Percentiles rank a stretch among this genome's conserved stretches.
Conservation (phyloP, 2,888 invertebrate genomes). For the Tipula unca region DNA sequence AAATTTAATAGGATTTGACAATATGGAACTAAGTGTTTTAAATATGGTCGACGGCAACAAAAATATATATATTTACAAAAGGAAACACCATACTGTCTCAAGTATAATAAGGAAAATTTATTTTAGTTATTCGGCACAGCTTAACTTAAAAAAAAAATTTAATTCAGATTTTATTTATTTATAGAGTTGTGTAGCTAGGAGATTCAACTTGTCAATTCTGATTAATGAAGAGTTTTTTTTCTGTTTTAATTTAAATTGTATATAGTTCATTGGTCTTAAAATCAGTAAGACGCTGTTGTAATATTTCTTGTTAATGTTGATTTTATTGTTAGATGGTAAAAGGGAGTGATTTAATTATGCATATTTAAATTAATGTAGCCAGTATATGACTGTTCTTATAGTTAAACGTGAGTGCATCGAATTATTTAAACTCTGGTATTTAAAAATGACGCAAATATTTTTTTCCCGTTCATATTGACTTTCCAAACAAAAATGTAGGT, state of each 20-base stretch:
- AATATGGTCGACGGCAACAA: neutral
- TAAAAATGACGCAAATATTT: too few relatives aligned
- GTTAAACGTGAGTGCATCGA: too few relatives aligned
- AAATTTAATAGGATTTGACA: slow-evolving; percentile 14
- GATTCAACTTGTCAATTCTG: neutral
- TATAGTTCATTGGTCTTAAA: neutral
- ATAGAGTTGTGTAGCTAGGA: neutral
- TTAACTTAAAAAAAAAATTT: neutral
- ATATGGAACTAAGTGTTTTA: slow-evolving; percentile 8
- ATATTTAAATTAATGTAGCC: neutral
- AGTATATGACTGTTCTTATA: too few relatives aligned
- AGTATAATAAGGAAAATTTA: neutral
- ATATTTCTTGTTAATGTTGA: neutral
- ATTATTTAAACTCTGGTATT: too few relatives aligned
- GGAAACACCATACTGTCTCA: neutral
- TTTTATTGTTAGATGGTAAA: neutral
- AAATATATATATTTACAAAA: neutral
- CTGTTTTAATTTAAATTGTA: neutral
- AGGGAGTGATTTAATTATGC: neutral
- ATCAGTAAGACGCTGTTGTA: neutral
- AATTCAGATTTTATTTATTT: neutral
- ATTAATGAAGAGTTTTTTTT: neutral
- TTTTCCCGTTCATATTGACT: too few relatives aligned
- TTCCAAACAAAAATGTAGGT: too few relatives aligned
- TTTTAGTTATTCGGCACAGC: neutral